Percentiles rank a stretch among this genome's conserved stretches.
Evolutionary conservation across 2,888 invertebrate genomes (phyloP).

Genomic region (Anorthoa munda): DNA sequence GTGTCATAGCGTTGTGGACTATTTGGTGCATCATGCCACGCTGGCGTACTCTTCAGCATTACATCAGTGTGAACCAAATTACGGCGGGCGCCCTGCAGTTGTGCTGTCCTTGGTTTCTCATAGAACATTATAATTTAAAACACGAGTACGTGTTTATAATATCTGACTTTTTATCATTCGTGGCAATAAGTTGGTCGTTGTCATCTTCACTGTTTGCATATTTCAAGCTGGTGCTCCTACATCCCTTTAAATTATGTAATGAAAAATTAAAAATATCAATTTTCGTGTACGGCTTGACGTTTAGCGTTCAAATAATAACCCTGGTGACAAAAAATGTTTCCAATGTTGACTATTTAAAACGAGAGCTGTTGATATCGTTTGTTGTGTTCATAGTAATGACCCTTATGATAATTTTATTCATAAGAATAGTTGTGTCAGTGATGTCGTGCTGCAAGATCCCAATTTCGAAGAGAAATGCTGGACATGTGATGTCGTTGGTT

Average conservation of each 20-base stretch:
- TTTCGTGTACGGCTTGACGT: constrained; percentile 20
- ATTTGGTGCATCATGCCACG: constrained; percentile 58
- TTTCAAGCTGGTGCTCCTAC: constrained; percentile 56
- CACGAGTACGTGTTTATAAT: constrained; percentile 5
- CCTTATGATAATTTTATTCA: constrained; percentile 15
- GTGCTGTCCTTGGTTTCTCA: background rate
- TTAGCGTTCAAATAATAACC: constrained; percentile 8
- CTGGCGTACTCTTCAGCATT: constrained; percentile 66
- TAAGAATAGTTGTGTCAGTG: constrained; percentile 13
- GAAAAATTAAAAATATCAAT: constrained; percentile 7
- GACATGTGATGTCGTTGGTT: constrained; percentile 3
- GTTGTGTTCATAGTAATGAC: constrained; percentile 11
- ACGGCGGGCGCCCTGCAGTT: constrained; percentile 55
- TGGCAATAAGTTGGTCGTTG: constrained; percentile 41
- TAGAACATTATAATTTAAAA: background rate
- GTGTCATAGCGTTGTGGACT: constrained; percentile 47
- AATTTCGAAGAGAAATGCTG: background rate
- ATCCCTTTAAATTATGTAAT: constrained; percentile 16
- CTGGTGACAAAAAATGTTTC: background rate
- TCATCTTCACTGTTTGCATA: constrained; percentile 54
- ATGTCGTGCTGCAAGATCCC: constrained; percentile 19
- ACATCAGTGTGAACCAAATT: constrained; percentile 59
- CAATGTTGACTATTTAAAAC: background rate
- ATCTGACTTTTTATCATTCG: constrained; percentile 7
- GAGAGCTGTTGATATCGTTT: background rate